Evolutionary conservation across 2,797 vertebrate species (phyloP).

Genomic region (Enteromius anoplus): DNA sequence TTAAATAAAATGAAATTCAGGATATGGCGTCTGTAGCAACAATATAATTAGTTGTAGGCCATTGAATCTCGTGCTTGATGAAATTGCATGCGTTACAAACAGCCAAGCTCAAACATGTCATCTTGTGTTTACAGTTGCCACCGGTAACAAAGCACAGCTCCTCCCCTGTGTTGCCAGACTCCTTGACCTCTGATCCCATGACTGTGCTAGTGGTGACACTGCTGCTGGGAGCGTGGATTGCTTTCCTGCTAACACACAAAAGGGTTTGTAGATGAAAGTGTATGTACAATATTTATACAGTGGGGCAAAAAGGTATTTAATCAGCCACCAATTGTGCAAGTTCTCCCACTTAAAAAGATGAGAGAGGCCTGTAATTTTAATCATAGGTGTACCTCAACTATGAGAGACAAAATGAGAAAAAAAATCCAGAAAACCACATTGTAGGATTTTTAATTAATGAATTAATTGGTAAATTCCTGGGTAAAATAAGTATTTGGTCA

Average conservation of each 20-base stretch:
- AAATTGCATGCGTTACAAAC: background rate
- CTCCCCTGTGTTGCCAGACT: constrained; percentile 66
- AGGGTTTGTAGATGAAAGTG: constrained; percentile 68
- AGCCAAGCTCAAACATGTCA: background rate
- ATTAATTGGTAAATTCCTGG: too few species aligned
- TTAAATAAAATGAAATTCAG: background rate
- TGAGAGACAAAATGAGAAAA: too few species aligned
- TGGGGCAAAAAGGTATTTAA: too few species aligned
- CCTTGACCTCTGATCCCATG: constrained; percentile 77
- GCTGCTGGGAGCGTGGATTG: constrained; percentile 85
- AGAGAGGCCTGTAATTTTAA: too few species aligned
- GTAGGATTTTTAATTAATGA: too few species aligned
- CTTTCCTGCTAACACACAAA: constrained; percentile 75
- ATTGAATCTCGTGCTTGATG: background rate
- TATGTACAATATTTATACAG: background rate
- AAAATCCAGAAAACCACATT: too few species aligned
- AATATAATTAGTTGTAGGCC: background rate
- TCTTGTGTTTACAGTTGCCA: constrained; percentile 40
- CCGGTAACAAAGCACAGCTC: constrained; percentile 34
- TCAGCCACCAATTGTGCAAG: too few species aligned
- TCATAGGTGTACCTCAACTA: too few species aligned
- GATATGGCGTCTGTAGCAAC: background rate
- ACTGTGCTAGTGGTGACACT: constrained; percentile 74
- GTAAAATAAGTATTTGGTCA: too few species aligned
- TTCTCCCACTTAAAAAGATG: too few species aligned